Base-by-base conservation (phyloP, 2,113 vertebrate species). In the Gobius niger region DNA sequence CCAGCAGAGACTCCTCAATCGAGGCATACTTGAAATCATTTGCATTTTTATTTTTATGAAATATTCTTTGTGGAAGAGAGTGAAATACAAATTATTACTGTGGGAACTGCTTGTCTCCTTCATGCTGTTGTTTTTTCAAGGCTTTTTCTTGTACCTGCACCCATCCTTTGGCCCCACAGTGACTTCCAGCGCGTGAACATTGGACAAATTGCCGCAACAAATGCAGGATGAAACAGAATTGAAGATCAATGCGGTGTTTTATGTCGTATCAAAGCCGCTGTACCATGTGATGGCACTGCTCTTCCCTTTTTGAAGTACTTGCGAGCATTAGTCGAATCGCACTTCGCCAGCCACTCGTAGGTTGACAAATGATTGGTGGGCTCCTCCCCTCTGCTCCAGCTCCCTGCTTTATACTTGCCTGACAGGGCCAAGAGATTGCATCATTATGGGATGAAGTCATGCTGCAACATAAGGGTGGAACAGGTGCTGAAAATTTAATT, bases 371-470 rank as follows among this genome's bases (percentile, higher is more conserved):
- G 82, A 82, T 70, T 78, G 78, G 81, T 78, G 77, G 79, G 70
- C 77, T 80, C 65, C 67, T 85, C 63, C 66, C 41, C 63, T 81
- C 75, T 44, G 53, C 73, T 70, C 82, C 75, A 50, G 63, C 9
- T 50, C 72, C 68, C 66, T 24, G 59, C 66, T 88, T 60, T 60
- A 57, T 19, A 60, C 57, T 87, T 86, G 86, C 84, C 86, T 80
- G 81, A 80, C 81, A 80, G 78, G 81, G 73, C 83, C 76, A 40
- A 62, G 71, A 73, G 83, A 87, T 91, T 93, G 87, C 91, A 90
- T 92, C 92, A 93, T 88, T 82, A 84, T 51, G 77, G 82, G 81
- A 92, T 93, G 92, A 93, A 88, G 90, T 92, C 92, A 93, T 91
- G 75, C 86, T 91, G 85, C 85, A 90, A 91, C 90, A 89, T 82